Evolutionary conservation across 2,113 vertebrate species (phyloP).

Genomic region (Cebidichthys violaceus): DNA sequence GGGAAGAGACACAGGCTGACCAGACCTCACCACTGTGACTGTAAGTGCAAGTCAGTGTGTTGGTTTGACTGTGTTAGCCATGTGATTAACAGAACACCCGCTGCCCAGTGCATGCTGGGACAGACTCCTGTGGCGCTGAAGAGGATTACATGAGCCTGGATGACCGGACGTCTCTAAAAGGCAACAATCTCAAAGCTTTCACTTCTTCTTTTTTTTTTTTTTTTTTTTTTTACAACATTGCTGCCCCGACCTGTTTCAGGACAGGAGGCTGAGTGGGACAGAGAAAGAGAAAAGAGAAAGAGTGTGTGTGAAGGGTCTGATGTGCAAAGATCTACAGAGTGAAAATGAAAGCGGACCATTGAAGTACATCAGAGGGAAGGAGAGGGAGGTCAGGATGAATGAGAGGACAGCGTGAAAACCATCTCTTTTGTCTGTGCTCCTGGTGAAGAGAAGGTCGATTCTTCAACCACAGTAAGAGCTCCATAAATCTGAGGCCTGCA

Average conservation of each 20-base stretch:
- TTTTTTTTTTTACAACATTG: conserved; percentile 34
- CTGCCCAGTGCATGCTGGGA: conserved; percentile 49
- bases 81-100: conserved; percentile 48
- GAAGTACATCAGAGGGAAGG: conserved; percentile 64
- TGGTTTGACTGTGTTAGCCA: conserved; percentile 4
- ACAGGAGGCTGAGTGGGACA: conserved; percentile 18
- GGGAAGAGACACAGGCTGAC: conserved; percentile 38
- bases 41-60: neutral
- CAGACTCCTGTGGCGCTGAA: conserved; percentile 44
- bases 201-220: conserved; percentile 18
- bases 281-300: conserved; percentile 20
- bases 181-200: conserved; percentile 46
- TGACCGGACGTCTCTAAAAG: conserved; percentile 54
- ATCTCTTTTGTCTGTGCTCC: conserved; percentile 67
- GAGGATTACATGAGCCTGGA: conserved; percentile 70
- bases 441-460: conserved; percentile 66
- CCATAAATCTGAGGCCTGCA: conserved; percentile 67
- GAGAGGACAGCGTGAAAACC: conserved; percentile 62
- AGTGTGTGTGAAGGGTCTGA: conserved; percentile 47
- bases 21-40: neutral
- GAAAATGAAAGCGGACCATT: conserved; percentile 60
- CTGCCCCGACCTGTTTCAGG: conserved; percentile 23
- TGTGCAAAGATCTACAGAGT: conserved; percentile 44
- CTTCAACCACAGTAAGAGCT: conserved; percentile 58
- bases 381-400: conserved; percentile 66